Percentiles rank a stretch among this genome's conserved stretches.
These are phyloP conservation scores for Pipra filicauda DNA, from an alignment of 2,113 vertebrate species.

Conservation along the genomic window DNA sequence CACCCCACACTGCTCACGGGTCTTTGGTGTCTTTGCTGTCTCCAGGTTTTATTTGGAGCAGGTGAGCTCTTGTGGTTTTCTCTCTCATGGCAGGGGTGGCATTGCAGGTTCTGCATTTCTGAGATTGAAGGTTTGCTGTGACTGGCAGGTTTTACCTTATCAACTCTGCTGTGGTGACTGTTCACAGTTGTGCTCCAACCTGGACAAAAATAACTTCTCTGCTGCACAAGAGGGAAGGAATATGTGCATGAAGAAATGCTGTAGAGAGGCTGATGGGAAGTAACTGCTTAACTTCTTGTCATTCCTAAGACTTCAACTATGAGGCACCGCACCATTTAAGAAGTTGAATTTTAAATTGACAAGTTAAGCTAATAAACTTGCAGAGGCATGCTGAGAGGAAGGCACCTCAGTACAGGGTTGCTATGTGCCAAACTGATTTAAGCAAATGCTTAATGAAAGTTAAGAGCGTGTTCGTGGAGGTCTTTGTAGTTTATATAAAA, in stretches of 20 bases:
- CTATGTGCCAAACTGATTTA: background rate
- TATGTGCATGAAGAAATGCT: background rate
- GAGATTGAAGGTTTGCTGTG: background rate
- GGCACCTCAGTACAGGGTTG: background rate
- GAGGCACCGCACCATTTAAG: background rate
- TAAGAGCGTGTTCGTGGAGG: background rate
- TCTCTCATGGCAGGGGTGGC: background rate
- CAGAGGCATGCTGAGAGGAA: background rate
- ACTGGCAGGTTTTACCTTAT: background rate
- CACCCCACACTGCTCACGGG: background rate
- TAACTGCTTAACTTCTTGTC: background rate
- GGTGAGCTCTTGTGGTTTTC: background rate
- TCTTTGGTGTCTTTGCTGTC: background rate
- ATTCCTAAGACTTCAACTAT: background rate
- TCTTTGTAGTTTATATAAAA: background rate
- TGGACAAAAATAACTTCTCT: background rate
- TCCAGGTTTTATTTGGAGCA: background rate
- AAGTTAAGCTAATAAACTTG: background rate
- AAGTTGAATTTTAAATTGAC: background rate
- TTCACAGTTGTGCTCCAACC: fast-evolving
- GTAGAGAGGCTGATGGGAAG: background rate
- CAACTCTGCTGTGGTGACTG: background rate
- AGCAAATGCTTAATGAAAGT: background rate
- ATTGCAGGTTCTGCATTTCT: background rate
- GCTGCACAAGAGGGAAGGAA: background rate